phyloP scores from a whole-genome alignment of 2,888 invertebrate genomes.

The Drosophila mercatorum region DNA sequence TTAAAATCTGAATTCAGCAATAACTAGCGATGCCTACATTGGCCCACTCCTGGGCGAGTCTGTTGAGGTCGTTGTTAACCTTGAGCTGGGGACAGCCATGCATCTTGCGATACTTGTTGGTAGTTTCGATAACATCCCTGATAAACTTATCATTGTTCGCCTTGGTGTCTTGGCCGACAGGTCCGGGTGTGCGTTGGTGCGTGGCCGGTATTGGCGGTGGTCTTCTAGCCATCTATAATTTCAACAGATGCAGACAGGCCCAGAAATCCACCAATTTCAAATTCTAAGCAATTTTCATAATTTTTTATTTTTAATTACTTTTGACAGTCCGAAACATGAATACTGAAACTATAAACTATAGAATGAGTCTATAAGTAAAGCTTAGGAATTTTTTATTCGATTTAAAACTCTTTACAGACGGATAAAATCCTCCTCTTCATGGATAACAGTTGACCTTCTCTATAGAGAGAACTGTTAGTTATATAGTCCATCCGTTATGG shows the following conservation, averaged over 20 bases:
- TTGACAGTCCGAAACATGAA: constrained; percentile 6
- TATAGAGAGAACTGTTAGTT: background rate
- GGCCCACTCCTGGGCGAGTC: constrained; percentile 90
- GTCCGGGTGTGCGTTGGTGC: constrained; percentile 55
- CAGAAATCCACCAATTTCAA: constrained; percentile 22
- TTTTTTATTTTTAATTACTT: background rate
- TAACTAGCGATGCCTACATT: constrained; percentile 83
- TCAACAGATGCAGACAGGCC: constrained; percentile 18
- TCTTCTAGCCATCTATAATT: constrained; percentile 44
- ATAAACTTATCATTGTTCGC: constrained; percentile 64
- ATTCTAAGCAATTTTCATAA: constrained; percentile 17
- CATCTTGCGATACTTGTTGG: constrained; percentile 89
- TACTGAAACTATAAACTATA: background rate
- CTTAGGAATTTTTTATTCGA: background rate
- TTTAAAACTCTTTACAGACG: too few relatives aligned
- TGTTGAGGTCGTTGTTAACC: constrained; percentile 88
- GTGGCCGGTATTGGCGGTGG: constrained; percentile 62
- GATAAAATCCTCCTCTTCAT: too few relatives aligned
- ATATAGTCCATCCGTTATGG: background rate
- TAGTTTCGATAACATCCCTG: constrained; percentile 79
- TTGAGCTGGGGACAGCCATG: constrained; percentile 90
- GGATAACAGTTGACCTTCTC: background rate
- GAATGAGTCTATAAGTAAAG: background rate
- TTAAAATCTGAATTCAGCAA: background rate
- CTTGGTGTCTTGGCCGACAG: constrained; percentile 61